Base-by-base conservation (phyloP, 1,140 invertebrate species). In the Tetraneura akinire region DNA sequence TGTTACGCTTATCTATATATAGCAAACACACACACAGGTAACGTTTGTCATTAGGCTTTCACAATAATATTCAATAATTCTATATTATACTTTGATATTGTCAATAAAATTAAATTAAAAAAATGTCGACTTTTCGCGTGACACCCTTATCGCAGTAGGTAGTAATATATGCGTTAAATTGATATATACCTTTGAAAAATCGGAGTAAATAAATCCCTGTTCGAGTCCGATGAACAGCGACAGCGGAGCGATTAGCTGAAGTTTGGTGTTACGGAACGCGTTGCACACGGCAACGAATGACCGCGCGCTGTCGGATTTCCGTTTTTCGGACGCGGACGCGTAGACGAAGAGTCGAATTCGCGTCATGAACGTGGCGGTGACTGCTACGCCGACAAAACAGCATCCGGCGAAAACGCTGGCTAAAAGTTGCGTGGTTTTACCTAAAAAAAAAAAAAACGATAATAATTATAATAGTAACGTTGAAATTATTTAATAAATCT, bases 141-240 rank as follows among this genome's bases (percentile, higher is more conserved):
- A n/a, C 8, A 37, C 32, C 8, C 32, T 3, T 37, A 37, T 37
- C 8, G 32, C 32, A 4, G 32, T n/a, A n/a, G n/a, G n/a, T n/a
- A n/a, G n/a, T n/a, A n/a, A n/a, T n/a, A n/a, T n/a, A n/a, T n/a
- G n/a, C n/a, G n/a, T n/a, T n/a, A n/a, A n/a, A n/a, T n/a, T n/a
- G n/a, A n/a, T n/a, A n/a, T n/a, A n/a, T 83, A 91, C 91, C 87
- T 91, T 91, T 81, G 90, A 89, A 84, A 91, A 92, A 82, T 91
- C 91, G 8, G 91, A 88, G 83, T 90, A 91, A 84, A 92, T 91
- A 83, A 92, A 92, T 81, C 90, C 91, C 84, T 92, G 91, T 84
- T 92, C 91, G 53, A 92, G 85, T 37, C 91, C 91, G 80, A 92
- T 91, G 82, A 92, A 92, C 14, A 92, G 84, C 0, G 90, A 90